Percentiles rank a stretch among this genome's conserved stretches.
These are phyloP conservation scores for Cantharis rufa DNA, from an alignment of 2,888 invertebrate species.

Conservation along the genomic window DNA sequence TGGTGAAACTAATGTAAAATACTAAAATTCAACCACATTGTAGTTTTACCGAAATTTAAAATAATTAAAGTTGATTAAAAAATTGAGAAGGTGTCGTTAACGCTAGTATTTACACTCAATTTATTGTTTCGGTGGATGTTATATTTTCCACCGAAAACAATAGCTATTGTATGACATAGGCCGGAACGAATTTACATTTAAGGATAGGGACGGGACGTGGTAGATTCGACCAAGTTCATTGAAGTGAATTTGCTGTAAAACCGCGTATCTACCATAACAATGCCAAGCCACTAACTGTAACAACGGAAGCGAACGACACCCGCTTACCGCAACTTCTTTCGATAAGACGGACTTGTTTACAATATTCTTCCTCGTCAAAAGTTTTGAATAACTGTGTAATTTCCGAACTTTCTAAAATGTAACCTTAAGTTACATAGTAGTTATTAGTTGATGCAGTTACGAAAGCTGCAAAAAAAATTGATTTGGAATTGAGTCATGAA, in stretches of 20 bases:
- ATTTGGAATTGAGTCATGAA: background rate
- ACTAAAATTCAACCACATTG: too few relatives aligned
- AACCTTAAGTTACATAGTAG: background rate
- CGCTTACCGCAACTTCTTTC: slow-evolving; percentile 18
- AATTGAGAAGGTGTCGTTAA: background rate
- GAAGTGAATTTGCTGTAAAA: slow-evolving; percentile 21
- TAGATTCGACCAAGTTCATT: slow-evolving; percentile 12
- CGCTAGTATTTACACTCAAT: slow-evolving; percentile 8
- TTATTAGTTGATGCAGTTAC: background rate
- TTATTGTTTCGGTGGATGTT: slow-evolving; percentile 21
- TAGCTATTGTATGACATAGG: slow-evolving; percentile 22
- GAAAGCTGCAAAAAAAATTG: background rate
- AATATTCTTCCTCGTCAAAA: background rate
- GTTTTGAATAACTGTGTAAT: background rate
- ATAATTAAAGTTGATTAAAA: slow-evolving; percentile 10
- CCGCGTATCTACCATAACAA: slow-evolving; percentile 22
- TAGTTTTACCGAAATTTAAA: background rate
- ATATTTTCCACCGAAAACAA: slow-evolving; percentile 21
- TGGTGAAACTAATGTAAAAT: too few relatives aligned
- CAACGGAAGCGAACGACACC: slow-evolving; percentile 26
- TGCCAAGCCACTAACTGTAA: slow-evolving; percentile 19
- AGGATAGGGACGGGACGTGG: slow-evolving; percentile 8
- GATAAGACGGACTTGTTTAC: slow-evolving; percentile 11
- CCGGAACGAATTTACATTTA: slow-evolving; percentile 27
- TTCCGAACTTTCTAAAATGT: background rate